Conservation (phyloP, 2,888 invertebrate species). For the Syritta pipiens region DNA sequence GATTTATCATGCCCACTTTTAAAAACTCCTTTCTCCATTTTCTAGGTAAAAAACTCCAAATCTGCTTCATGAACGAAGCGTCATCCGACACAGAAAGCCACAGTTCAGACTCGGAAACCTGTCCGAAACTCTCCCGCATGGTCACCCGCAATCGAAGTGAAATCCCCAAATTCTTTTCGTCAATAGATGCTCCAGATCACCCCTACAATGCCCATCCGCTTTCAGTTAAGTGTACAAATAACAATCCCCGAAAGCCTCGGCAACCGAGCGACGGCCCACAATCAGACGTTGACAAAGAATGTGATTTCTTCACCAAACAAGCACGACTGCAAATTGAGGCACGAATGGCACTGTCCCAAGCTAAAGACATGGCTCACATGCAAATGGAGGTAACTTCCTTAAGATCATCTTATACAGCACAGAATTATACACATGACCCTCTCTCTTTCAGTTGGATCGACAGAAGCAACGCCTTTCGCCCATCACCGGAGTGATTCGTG, state of each 20-base stretch:
- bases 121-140: slow-evolving; percentile 75
- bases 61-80: slow-evolving; percentile 97
- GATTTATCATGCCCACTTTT: too few relatives aligned
- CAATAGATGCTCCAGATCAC: slow-evolving; percentile 70
- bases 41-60: slow-evolving; percentile 96
- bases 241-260: slow-evolving; percentile 61
- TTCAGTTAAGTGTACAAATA: slow-evolving; percentile 72
- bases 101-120: slow-evolving; percentile 85
- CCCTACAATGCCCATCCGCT: slow-evolving; percentile 74
- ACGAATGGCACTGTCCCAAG: slow-evolving; percentile 91
- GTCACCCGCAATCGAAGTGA: slow-evolving; percentile 69
- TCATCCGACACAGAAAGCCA: slow-evolving; percentile 91
- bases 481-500: slow-evolving; percentile 91
- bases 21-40: neutral
- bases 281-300: slow-evolving; percentile 82
- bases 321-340: slow-evolving; percentile 92
- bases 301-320: slow-evolving; percentile 90
- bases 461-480: slow-evolving; percentile 88
- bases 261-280: slow-evolving; percentile 77
- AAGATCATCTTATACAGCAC: neutral
- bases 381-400: slow-evolving; percentile 91
- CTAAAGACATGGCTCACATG: slow-evolving; percentile 94
- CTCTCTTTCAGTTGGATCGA: slow-evolving; percentile 81
- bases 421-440: neutral
- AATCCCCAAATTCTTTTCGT: slow-evolving; percentile 54